phyloP scores from a whole-genome alignment of 2,888 invertebrate genomes.

The Microctonus aethiopoides region DNA sequence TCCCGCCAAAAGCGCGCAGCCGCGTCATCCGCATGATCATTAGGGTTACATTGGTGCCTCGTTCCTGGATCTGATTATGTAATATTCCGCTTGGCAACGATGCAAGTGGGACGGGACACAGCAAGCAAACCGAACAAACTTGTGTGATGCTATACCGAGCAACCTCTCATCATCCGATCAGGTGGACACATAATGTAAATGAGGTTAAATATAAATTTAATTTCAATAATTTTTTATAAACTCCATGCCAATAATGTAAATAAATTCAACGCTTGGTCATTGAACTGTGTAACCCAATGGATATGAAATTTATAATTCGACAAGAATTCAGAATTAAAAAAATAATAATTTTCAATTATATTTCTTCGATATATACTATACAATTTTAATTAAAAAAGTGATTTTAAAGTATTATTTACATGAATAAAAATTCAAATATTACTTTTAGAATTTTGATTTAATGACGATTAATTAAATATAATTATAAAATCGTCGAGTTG shows the following conservation, averaged over 20 bases:
- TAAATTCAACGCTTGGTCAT: neutral
- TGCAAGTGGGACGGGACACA: constrained; percentile 32
- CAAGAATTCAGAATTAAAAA: too few species aligned
- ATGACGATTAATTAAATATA: too few species aligned
- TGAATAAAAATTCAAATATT: too few species aligned
- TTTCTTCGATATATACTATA: too few species aligned
- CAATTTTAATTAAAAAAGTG: too few species aligned
- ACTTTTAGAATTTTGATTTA: too few species aligned
- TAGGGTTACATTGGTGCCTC: constrained; percentile 36
- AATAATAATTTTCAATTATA: too few species aligned
- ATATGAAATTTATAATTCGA: too few species aligned
- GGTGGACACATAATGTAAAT: constrained; percentile 25
- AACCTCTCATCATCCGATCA: constrained; percentile 24
- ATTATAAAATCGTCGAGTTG: too few species aligned
- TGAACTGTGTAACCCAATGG: neutral
- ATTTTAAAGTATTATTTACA: too few species aligned
- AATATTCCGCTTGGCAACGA: constrained; percentile 37
- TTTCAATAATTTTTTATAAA: neutral
- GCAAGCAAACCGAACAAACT: constrained; percentile 12
- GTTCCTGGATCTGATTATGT: constrained; percentile 35
- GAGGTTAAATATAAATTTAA: constrained; percentile 13
- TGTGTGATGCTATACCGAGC: neutral
- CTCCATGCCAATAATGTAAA: neutral
- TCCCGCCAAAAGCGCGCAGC: constrained; percentile 32
- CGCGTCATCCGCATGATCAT: constrained; percentile 38